Conservation (phyloP, 2,113 vertebrate genomes). For the Morphnarchus princeps region DNA sequence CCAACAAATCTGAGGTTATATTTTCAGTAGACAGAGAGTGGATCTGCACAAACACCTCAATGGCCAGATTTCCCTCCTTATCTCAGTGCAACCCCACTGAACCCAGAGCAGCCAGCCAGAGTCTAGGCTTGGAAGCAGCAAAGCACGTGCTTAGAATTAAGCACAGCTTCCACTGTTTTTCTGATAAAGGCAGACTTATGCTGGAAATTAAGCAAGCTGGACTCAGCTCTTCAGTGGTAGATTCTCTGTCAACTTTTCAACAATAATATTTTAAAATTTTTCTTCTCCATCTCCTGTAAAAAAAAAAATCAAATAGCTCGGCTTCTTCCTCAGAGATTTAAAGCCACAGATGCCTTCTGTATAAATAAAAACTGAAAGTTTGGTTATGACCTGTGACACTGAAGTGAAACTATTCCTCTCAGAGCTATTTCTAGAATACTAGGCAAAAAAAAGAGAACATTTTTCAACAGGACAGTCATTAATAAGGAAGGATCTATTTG, state of each 20-base stretch:
- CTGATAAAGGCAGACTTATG: neutral
- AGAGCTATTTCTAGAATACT: conserved; percentile 6
- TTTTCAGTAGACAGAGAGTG: neutral
- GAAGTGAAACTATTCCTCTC: conserved; percentile 14
- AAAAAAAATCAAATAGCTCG: neutral
- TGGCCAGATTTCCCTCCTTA: neutral
- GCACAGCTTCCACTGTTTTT: neutral
- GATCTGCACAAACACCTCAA: neutral
- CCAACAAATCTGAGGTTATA: neutral
- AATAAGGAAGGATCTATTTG: neutral
- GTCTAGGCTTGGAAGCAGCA: neutral
- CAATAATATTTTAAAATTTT: neutral
- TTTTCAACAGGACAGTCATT: neutral
- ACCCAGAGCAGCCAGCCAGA: neutral
- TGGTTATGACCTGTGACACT: neutral
- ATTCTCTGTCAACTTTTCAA: neutral
- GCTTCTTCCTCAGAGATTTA: neutral
- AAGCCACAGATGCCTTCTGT: neutral
- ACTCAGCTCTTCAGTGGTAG: neutral
- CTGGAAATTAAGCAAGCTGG: neutral
- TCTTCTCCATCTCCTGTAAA: neutral
- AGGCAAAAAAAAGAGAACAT: neutral
- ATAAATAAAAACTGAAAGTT: neutral
- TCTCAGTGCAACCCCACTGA: neutral
- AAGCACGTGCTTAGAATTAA: neutral